These are phyloP conservation scores for Drosophila acutilabella DNA, from an alignment of 2,888 invertebrate genomes.

Conservation along the genomic window DNA sequence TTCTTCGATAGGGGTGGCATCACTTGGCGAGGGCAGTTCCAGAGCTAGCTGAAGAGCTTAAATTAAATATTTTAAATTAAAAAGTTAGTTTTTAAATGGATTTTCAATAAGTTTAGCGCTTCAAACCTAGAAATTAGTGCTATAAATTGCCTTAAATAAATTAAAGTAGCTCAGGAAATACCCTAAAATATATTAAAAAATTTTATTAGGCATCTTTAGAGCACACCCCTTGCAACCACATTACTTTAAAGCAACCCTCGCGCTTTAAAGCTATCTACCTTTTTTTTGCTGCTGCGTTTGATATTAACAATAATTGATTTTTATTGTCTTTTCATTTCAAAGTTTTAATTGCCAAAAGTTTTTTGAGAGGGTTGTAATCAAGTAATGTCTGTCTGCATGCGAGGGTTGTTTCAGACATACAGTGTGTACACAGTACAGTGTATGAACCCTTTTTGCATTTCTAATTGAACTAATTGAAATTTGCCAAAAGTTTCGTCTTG, in stretches of 20 bases:
- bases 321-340: slow-evolving; percentile 71
- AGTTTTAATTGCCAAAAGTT: slow-evolving; percentile 74
- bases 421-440: slow-evolving; percentile 17
- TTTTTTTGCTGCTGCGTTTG: slow-evolving; percentile 21
- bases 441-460: slow-evolving; percentile 39
- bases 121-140: too few species aligned
- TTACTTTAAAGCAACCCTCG: slow-evolving; percentile 14
- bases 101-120: too few species aligned
- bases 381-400: slow-evolving; percentile 1
- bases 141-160: too few species aligned
- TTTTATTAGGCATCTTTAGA: background rate
- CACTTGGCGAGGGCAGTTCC: slow-evolving; percentile 25
- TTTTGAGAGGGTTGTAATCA: slow-evolving; percentile 26
- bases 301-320: slow-evolving; percentile 79
- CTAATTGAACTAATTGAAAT: slow-evolving; percentile 75
- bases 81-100: too few species aligned
- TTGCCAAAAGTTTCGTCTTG: slow-evolving; percentile 20
- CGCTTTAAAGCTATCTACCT: background rate
- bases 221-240: too few species aligned
- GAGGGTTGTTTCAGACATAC: slow-evolving; percentile 44
- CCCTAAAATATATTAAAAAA: too few species aligned
- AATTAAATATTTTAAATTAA: too few species aligned
- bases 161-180: too few species aligned
- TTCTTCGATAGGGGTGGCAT: slow-evolving; percentile 42
- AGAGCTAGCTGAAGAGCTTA: too few species aligned